These are phyloP conservation scores for Vespertilio murinus DNA, from an alignment of 2,797 vertebrate genomes.

Conservation along the genomic window DNA sequence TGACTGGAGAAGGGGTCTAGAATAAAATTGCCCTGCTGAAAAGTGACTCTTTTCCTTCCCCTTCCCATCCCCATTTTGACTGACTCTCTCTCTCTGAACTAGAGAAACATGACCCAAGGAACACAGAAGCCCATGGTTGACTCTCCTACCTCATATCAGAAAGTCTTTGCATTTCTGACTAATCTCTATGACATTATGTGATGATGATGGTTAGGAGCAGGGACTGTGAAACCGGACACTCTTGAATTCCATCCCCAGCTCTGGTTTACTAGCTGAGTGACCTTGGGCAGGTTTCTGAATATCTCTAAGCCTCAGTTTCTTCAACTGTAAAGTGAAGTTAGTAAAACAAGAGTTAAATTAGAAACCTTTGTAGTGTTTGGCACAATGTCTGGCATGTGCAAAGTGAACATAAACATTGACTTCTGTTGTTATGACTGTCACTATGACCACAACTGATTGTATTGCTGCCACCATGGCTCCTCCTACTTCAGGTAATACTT, in stretches of 20 bases:
- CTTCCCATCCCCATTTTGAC: too few species aligned
- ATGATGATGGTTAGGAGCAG: neutral
- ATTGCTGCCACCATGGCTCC: neutral
- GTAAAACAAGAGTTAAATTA: neutral
- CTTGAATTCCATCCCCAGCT: neutral
- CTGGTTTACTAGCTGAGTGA: neutral
- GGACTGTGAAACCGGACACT: neutral
- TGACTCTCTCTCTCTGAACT: neutral
- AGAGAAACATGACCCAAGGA: neutral
- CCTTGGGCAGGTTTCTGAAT: neutral
- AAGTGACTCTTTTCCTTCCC: neutral
- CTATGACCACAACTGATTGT: neutral
- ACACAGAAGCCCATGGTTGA: neutral
- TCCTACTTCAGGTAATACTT: rapidly evolving
- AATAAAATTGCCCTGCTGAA: neutral
- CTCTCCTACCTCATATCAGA: neutral
- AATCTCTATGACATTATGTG: rapidly evolving
- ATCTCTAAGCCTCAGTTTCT: neutral
- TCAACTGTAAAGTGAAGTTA: neutral
- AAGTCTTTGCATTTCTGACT: neutral
- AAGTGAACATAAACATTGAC: neutral
- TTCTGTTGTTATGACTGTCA: neutral
- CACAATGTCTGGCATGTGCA: neutral
- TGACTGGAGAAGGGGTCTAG: neutral
- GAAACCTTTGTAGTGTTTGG: neutral